Conservation (phyloP, 2,888 invertebrate genomes). For the Tholera decimalis region DNA sequence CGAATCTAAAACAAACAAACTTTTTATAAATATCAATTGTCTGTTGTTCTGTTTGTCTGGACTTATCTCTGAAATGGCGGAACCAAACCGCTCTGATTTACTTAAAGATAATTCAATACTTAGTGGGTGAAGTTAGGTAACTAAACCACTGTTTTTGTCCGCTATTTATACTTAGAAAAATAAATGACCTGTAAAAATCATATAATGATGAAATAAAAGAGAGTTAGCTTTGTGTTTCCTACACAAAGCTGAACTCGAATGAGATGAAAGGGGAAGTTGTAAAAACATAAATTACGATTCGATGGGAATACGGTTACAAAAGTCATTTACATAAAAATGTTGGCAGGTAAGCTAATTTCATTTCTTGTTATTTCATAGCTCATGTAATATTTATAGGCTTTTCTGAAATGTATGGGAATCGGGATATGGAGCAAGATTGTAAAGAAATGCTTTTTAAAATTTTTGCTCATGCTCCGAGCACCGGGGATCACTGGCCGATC, state of each 20-base stretch:
- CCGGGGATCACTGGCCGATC: too few species aligned
- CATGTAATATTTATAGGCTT: constrained; percentile 52
- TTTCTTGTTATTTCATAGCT: constrained; percentile 53
- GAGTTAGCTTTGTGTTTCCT: too few species aligned
- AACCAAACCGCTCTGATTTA: too few species aligned
- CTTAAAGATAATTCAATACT: too few species aligned
- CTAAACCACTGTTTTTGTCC: too few species aligned
- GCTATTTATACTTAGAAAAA: constrained; percentile 8
- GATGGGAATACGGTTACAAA: constrained; percentile 47
- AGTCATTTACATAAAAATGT: constrained; percentile 58
- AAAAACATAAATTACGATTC: constrained; percentile 56
- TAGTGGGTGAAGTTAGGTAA: too few species aligned
- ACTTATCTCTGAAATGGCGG: too few species aligned
- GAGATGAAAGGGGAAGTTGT: constrained; percentile 29
- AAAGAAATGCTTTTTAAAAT: not conserved
- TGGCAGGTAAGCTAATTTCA: constrained; percentile 57
- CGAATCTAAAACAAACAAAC: too few species aligned
- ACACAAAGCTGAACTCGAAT: constrained; percentile 8
- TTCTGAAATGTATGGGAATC: constrained; percentile 9
- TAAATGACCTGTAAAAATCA: constrained; percentile 4
- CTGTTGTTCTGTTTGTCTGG: too few species aligned
- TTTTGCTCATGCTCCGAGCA: too few species aligned
- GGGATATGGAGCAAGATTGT: not conserved
- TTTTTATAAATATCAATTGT: too few species aligned
- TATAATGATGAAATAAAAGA: constrained; percentile 20